Evolutionary conservation across 1,140 invertebrate genomes (phyloP).

Genomic region (Tetraneura akinire): DNA sequence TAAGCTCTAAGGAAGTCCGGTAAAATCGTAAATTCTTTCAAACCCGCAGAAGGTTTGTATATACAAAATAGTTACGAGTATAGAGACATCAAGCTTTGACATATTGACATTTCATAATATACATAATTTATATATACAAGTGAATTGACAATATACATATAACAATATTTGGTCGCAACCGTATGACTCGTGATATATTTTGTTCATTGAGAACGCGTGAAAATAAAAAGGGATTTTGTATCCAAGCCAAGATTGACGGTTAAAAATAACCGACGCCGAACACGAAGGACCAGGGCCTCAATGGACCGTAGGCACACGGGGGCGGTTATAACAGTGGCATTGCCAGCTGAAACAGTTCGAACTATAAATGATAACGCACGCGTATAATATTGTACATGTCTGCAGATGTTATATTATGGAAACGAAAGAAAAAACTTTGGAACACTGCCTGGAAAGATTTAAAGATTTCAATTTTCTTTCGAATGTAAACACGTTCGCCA

Average conservation of each 20-base stretch:
- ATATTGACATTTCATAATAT: too few relatives aligned
- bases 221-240: not conserved
- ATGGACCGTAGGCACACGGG: not conserved
- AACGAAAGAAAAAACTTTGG: constrained; percentile 16
- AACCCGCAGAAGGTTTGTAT: too few relatives aligned
- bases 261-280: constrained; percentile 42
- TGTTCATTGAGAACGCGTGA: not conserved
- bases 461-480: not conserved
- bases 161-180: too few relatives aligned
- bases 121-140: too few relatives aligned
- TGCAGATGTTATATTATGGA: not conserved
- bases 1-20: too few relatives aligned
- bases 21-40: too few relatives aligned
- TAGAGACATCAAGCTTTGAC: too few relatives aligned
- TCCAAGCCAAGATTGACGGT: constrained; percentile 5
- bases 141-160: too few relatives aligned
- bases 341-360: not conserved
- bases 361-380: not conserved
- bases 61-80: too few relatives aligned
- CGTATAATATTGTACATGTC: not conserved
- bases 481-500: constrained; percentile 11
- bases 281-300: not conserved
- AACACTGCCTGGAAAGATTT: constrained; percentile 19
- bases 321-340: not conserved
- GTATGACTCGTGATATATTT: too few relatives aligned